Evolutionary conservation across 1,140 invertebrate genomes (phyloP).

Genomic region (Pissodes strobi): DNA sequence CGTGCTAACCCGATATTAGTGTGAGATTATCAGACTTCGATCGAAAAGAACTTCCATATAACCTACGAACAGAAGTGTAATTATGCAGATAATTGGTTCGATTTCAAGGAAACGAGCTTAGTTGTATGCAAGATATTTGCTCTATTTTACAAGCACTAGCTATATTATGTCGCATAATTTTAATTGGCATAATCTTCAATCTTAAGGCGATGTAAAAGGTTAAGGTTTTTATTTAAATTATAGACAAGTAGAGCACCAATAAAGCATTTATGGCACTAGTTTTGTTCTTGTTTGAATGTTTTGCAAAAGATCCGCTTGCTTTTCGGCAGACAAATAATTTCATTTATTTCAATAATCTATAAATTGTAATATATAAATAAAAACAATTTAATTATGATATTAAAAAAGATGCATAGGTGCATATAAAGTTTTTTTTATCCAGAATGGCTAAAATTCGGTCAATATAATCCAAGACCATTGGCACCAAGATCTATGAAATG

Average conservation of each 20-base stretch:
- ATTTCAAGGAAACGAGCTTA: conserved; percentile 22
- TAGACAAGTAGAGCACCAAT: conserved; percentile 19
- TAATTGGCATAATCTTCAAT: conserved; percentile 20
- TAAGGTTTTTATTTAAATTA: conserved; percentile 24
- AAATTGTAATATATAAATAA: no score
- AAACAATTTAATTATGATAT: no score
- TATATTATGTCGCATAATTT: conserved; percentile 17
- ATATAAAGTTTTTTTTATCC: no score
- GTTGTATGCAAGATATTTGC: conserved; percentile 22
- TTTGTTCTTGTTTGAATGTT: not conserved
- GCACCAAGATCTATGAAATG: no score
- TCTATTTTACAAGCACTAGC: conserved; percentile 17
- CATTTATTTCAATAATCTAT: no score
- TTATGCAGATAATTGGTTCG: conserved; percentile 5
- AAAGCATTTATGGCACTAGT: conserved; percentile 16
- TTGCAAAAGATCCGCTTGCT: no score
- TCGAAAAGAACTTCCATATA: conserved; percentile 4
- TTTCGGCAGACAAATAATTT: no score
- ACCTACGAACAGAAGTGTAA: not conserved
- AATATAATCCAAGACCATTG: no score
- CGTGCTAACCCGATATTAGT: conserved; percentile 12
- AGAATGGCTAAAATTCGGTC: no score
- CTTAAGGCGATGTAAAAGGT: conserved; percentile 7
- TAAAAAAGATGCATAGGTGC: no score
- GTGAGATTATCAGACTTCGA: conserved; percentile 7